Evolutionary conservation across 2,113 vertebrate species (phyloP).

Genomic region (Platichthys stellatus): DNA sequence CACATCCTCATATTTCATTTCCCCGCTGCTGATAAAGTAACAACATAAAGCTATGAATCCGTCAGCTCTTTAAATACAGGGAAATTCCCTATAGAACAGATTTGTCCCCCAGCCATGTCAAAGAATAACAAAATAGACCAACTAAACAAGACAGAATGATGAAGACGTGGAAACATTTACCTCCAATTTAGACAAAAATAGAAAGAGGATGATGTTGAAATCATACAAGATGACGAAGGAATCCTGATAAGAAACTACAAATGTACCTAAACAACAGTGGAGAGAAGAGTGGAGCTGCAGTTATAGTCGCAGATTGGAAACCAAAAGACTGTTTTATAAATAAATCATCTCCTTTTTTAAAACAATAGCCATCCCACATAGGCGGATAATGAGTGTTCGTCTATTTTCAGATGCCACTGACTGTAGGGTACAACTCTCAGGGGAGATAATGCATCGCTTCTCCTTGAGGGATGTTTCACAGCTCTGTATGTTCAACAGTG

Average conservation of each 20-base stretch:
- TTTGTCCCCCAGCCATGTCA: constrained; percentile 20
- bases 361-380: constrained; percentile 49
- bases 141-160: constrained; percentile 1
- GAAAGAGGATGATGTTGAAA: constrained; percentile 4
- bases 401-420: constrained; percentile 44
- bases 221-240: background rate
- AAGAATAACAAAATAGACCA: constrained; percentile 14
- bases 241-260: background rate
- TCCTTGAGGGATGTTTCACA: constrained; percentile 2
- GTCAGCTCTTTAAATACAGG: background rate
- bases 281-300: constrained; percentile 12
- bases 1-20: no score
- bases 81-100: background rate
- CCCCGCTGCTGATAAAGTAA: constrained; percentile 8
- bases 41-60: constrained; percentile 10
- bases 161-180: constrained; percentile 31
- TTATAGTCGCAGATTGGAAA: constrained; percentile 11
- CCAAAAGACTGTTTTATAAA: constrained; percentile 19
- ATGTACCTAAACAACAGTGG: background rate
- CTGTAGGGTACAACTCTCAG: constrained; percentile 32
- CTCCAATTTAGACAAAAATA: background rate
- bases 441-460: constrained; percentile 27
- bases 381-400: constrained; percentile 36
- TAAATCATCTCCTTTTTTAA: constrained; percentile 39
- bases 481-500: background rate